Evolutionary conservation across 2,797 vertebrate species (phyloP).

Genomic region (Odontamblyopus rebecca): DNA sequence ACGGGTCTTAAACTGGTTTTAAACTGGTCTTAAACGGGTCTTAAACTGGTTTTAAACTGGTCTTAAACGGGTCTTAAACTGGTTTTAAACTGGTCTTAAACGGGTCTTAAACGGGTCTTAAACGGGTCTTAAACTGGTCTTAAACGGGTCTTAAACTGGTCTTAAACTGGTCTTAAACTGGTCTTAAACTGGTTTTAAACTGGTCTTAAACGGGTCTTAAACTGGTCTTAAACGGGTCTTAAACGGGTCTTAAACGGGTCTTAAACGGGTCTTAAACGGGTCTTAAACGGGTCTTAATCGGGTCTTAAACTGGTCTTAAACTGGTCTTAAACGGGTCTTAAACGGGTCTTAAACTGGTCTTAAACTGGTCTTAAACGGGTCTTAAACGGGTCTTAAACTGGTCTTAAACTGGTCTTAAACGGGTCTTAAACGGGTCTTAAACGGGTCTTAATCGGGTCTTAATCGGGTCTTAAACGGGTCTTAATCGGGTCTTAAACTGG

Average conservation of each 20-base stretch:
- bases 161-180: conserved; percentile 49
- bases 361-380: conserved; percentile 39
- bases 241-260: conserved; percentile 33
- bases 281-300: conserved; percentile 55
- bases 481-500: conserved; percentile 36
- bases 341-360: conserved; percentile 40
- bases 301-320: neutral
- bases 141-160: conserved; percentile 8
- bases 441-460: conserved; percentile 53
- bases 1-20: conserved; percentile 53
- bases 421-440: neutral
- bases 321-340: conserved; percentile 54
- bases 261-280: conserved; percentile 37
- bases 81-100: neutral
- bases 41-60: conserved; percentile 36
- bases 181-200: conserved; percentile 56
- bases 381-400: conserved; percentile 50
- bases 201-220: neutral
- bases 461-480: conserved; percentile 33
- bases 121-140: conserved; percentile 54
- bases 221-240: conserved; percentile 54
- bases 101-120: conserved; percentile 56
- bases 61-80: conserved; percentile 56
- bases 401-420: conserved; percentile 56
- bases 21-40: conserved; percentile 32